Evolutionary conservation across 2,113 vertebrate species (phyloP).

Genomic region (Otolemur garnettii): DNA sequence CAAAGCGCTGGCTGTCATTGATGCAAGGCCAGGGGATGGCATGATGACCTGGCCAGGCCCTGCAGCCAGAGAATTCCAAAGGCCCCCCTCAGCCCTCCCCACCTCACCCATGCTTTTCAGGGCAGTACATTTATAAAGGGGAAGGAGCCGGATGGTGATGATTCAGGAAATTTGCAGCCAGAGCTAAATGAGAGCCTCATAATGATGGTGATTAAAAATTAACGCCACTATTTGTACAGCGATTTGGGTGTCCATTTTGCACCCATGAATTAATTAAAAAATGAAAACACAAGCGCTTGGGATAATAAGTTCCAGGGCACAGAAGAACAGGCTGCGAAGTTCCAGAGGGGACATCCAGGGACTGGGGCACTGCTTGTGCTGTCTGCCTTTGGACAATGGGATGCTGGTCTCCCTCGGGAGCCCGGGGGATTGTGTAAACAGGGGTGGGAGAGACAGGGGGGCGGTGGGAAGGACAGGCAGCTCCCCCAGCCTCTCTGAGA

Average conservation of each 20-base stretch:
- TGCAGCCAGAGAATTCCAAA: background rate
- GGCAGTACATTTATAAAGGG: background rate
- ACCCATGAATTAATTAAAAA: constrained; percentile 38
- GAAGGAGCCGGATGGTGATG: background rate
- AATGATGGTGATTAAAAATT: constrained; percentile 70
- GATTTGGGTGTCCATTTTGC: background rate
- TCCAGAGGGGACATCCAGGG: background rate
- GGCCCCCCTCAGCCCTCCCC: background rate
- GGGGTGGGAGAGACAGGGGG: background rate
- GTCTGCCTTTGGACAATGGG: no score
- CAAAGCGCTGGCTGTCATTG: background rate
- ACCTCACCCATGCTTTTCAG: background rate
- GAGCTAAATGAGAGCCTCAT: background rate
- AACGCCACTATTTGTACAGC: background rate
- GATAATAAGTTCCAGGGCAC: background rate
- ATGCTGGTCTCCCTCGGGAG: background rate
- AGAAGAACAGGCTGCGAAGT: background rate
- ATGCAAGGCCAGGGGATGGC: background rate
- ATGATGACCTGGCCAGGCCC: background rate
- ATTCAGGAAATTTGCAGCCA: background rate
- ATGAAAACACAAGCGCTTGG: background rate
- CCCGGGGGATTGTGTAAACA: background rate
- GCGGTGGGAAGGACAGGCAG: background rate
- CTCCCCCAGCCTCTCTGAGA: background rate
- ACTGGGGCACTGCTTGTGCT: background rate